Conservation (phyloP, 1,140 invertebrate species). For the Sitodiplosis mosellana region DNA sequence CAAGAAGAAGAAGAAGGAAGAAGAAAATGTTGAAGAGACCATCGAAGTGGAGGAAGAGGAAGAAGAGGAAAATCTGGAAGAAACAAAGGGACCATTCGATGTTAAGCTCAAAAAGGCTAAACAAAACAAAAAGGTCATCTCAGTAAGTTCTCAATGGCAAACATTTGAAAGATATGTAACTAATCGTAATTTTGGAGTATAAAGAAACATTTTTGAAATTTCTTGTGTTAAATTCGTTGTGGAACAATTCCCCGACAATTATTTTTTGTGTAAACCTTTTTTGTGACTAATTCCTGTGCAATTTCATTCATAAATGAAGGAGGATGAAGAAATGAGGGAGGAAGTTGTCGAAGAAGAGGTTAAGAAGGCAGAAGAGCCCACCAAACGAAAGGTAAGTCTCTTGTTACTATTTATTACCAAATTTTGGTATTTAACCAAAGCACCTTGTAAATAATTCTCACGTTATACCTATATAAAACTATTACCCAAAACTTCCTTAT, state of each 20-base stretch:
- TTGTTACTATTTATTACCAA: too few relatives aligned
- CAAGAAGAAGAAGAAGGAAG: constrained; percentile 28
- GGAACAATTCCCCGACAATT: neutral
- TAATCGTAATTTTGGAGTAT: neutral
- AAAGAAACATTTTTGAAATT: neutral
- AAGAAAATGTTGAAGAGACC: constrained; percentile 24
- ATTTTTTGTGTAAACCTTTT: neutral
- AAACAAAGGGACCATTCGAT: constrained; percentile 2
- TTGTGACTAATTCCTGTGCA: constrained; percentile 9
- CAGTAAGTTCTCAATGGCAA: too few relatives aligned
- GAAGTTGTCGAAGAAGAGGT: constrained; percentile 10
- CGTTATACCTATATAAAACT: too few relatives aligned
- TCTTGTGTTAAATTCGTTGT: neutral
- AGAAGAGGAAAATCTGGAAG: constrained; percentile 2
- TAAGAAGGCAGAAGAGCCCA: neutral
- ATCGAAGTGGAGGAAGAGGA: constrained; percentile 5
- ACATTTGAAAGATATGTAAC: neutral
- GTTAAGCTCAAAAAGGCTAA: neutral
- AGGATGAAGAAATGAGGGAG: constrained; percentile 12
- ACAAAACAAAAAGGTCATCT: neutral
- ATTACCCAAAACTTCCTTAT: too few relatives aligned
- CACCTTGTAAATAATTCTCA: too few relatives aligned
- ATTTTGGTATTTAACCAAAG: too few relatives aligned
- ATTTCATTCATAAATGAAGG: too few relatives aligned
- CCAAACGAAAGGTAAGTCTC: neutral